Evolutionary conservation across 2,888 invertebrate genomes (phyloP).

Genomic region (Anorthoa munda): DNA sequence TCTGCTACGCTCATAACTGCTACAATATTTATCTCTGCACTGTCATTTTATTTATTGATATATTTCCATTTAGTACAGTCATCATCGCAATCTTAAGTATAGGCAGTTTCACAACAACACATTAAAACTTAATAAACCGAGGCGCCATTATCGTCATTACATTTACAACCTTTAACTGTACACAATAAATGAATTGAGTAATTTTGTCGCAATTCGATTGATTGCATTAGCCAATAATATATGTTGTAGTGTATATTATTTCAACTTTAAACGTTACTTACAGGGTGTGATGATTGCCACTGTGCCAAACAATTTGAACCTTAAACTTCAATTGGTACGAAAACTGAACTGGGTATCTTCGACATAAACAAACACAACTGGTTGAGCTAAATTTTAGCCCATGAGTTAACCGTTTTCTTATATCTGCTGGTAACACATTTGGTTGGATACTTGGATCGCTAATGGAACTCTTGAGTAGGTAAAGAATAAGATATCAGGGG

Average conservation of each 20-base stretch:
- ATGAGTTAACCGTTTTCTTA: no score
- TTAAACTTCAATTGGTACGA: background rate
- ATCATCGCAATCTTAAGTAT: conserved; percentile 36
- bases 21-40: background rate
- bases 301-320: background rate
- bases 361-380: background rate
- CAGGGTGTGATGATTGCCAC: background rate
- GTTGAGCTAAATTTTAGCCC: no score
- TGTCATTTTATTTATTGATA: conserved; percentile 16
- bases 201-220: conserved; percentile 20
- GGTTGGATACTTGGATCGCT: background rate
- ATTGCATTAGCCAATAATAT: conserved; percentile 27
- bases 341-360: background rate
- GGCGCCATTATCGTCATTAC: conserved; percentile 23
- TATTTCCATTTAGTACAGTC: conserved; percentile 1
- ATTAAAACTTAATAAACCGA: conserved; percentile 47
- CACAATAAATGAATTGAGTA: conserved; percentile 38
- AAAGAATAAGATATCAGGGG: background rate
- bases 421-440: no score
- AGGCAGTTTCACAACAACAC: conserved; percentile 33
- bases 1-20: background rate
- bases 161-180: conserved; percentile 36
- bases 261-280: conserved; percentile 8
- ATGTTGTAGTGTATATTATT: conserved; percentile 13
- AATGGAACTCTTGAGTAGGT: background rate